Evolutionary conservation across 2,888 invertebrate genomes (phyloP).

Genomic region (Gryllus longicercus): DNA sequence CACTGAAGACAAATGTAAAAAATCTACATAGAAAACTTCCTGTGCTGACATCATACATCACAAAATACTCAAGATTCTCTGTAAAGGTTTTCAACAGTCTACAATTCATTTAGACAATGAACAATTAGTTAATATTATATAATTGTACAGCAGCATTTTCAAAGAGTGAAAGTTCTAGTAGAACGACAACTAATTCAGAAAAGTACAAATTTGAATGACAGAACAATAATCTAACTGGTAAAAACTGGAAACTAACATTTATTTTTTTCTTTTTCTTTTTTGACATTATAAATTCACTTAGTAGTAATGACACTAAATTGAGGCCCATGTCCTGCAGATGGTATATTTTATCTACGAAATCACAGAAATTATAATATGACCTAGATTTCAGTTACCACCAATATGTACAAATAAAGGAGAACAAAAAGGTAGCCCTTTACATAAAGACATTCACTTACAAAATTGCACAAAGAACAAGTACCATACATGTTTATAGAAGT

Average conservation of each 20-base stretch:
- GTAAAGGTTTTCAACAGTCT: neutral
- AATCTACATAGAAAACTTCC: constrained; percentile 17
- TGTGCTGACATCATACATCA: neutral
- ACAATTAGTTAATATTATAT: neutral
- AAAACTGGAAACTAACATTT: neutral
- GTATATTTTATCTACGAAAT: too few relatives aligned
- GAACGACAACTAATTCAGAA: neutral
- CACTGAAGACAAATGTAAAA: constrained; percentile 5
- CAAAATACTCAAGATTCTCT: neutral
- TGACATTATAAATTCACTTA: neutral
- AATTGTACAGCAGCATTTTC: neutral
- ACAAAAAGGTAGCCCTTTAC: neutral
- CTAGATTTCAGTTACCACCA: neutral
- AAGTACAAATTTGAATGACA: neutral
- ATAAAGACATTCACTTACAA: constrained; percentile 1
- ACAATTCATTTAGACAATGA: neutral
- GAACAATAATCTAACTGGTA: neutral
- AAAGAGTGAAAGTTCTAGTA: neutral
- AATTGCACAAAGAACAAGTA: constrained; percentile 8
- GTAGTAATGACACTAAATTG: too few relatives aligned
- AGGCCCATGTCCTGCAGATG: too few relatives aligned
- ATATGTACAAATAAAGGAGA: constrained; percentile 2
- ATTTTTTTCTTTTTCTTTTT: neutral
- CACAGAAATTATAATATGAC: neutral
- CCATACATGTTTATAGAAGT: neutral